Evolutionary conservation across 92 coral and sea anemone genomes (phyloP).

Genomic region (Isaurus tuberculatus): DNA sequence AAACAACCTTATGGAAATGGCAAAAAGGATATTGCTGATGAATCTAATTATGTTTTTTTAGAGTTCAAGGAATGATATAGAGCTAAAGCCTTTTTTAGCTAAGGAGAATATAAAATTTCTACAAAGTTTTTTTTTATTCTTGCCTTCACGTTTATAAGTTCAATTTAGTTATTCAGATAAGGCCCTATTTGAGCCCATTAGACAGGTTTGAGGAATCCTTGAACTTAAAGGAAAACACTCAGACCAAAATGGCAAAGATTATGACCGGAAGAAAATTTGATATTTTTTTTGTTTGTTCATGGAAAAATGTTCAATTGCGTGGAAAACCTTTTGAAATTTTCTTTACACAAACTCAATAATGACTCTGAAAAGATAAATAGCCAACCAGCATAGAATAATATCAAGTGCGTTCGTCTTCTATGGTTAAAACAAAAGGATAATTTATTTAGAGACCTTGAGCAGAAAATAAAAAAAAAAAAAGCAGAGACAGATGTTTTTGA

Average conservation of each 20-base stretch:
- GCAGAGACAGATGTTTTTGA: constrained; percentile 9
- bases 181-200: background rate
- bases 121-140: no score
- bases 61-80: no score
- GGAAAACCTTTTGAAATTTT: background rate
- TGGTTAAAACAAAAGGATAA: background rate
- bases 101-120: no score
- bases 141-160: no score
- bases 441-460: background rate
- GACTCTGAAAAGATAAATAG: background rate
- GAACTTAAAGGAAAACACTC: background rate
- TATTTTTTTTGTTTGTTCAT: background rate
- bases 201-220: background rate
- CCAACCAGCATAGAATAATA: background rate
- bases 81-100: no score
- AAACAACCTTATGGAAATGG: no score
- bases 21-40: no score
- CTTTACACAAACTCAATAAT: background rate
- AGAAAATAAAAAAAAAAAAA: background rate
- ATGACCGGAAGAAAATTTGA: constrained; percentile 1
- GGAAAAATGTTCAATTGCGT: background rate
- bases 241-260: background rate
- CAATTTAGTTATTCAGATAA: background rate
- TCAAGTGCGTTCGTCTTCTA: background rate
- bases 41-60: no score